phyloP scores from a whole-genome alignment of 2,797 vertebrate species.

The Sphenodon punctatus region DNA sequence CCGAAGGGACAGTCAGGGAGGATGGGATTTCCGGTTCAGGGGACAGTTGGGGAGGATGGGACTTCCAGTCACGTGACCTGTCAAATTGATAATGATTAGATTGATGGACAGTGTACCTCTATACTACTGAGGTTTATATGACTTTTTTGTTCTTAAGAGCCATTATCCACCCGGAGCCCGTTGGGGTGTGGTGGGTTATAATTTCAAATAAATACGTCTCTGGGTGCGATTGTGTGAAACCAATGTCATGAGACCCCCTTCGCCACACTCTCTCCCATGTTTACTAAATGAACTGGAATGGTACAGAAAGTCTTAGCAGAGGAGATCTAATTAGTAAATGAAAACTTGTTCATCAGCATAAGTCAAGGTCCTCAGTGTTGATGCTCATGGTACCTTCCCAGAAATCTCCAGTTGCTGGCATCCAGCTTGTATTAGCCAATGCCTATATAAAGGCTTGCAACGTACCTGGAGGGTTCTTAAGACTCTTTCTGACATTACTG shows the following conservation, averaged over 20 bases:
- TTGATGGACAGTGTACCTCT: too few relatives aligned
- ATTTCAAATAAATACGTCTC: too few relatives aligned
- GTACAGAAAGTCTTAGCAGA: not conserved
- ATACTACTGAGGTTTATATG: too few relatives aligned
- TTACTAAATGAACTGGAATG: not conserved
- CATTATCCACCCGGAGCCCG: too few relatives aligned
- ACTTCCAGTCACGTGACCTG: too few relatives aligned
- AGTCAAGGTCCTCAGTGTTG: slow-evolving; percentile 62
- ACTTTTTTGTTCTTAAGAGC: too few relatives aligned
- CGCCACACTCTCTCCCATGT: not conserved
- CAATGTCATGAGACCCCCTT: slow-evolving; percentile 6
- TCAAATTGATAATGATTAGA: too few relatives aligned
- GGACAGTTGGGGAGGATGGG: too few relatives aligned
- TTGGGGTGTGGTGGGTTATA: too few relatives aligned
- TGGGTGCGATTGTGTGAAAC: not conserved
- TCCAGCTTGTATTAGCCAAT: not conserved
- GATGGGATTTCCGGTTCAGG: too few relatives aligned
- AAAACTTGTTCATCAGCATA: slow-evolving; percentile 38
- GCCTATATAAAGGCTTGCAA: slow-evolving; percentile 46
- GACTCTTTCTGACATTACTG: slow-evolving; percentile 61
- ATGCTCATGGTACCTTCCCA: slow-evolving; percentile 47
- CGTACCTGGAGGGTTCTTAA: slow-evolving; percentile 59
- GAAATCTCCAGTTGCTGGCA: slow-evolving; percentile 63
- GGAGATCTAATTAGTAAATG: slow-evolving; percentile 4
- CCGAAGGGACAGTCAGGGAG: too few relatives aligned